Evolutionary conservation across 2,797 vertebrate species (phyloP).

Genomic region (Sus cebifrons): DNA sequence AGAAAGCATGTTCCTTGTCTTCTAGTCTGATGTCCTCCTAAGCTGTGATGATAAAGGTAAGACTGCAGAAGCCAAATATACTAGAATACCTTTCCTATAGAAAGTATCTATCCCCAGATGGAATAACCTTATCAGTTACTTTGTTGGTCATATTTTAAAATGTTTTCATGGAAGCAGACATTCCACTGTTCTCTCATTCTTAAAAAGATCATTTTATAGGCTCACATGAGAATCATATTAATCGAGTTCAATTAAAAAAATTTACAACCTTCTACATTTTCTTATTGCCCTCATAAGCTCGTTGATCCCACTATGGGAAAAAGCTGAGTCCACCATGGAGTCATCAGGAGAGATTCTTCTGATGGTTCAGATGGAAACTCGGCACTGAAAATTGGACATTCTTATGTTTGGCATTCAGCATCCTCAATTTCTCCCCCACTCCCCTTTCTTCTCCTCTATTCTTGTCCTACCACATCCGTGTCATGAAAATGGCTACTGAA

Average conservation of each 20-base stretch:
- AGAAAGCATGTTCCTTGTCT: not conserved
- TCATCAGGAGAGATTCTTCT: not conserved
- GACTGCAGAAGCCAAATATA: not conserved
- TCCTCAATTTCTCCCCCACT: not conserved
- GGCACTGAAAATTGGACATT: conserved; percentile 44
- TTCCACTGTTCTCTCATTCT: not conserved
- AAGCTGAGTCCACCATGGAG: not conserved
- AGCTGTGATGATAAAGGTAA: not conserved
- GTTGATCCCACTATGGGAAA: not conserved
- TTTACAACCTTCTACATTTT: not conserved
- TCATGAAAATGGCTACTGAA: conserved; percentile 82
- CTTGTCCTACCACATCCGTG: conserved; percentile 70
- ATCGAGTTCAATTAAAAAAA: conserved; percentile 10
- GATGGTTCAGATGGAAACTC: not conserved
- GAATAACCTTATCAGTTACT: not conserved
- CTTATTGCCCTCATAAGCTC: not conserved
- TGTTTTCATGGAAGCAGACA: not conserved
- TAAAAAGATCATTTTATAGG: not conserved
- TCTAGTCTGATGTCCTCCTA: not conserved
- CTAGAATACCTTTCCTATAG: not conserved
- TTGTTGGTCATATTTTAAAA: not conserved
- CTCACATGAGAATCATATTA: not conserved
- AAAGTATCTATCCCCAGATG: not conserved
- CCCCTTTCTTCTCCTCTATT: conserved; percentile 71
- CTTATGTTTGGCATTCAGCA: not conserved